Evolutionary conservation across 2,113 vertebrate species (phyloP).

Genomic region (Psammodynastes pulverulentus): DNA sequence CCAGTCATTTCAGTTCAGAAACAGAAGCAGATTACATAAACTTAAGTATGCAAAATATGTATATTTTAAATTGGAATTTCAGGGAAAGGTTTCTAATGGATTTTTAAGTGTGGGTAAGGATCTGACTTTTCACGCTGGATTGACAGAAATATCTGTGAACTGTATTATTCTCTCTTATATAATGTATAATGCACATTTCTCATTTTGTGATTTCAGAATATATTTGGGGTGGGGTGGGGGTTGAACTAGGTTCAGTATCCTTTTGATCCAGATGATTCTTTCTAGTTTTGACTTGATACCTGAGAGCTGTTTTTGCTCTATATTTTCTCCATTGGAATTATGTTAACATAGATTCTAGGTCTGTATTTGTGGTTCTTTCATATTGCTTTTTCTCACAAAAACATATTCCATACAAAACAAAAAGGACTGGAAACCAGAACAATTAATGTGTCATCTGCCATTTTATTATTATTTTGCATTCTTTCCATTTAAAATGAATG

Average conservation of each 20-base stretch:
- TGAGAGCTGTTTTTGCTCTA: neutral
- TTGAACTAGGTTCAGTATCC: neutral
- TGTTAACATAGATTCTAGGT: neutral
- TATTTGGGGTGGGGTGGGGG: neutral
- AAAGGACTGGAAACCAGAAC: neutral
- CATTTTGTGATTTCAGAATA: neutral
- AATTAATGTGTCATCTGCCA: neutral
- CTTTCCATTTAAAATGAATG: neutral
- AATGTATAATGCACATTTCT: neutral
- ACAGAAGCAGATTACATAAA: conserved; percentile 61
- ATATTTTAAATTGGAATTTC: conserved; percentile 59
- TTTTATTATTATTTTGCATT: neutral
- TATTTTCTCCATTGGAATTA: neutral
- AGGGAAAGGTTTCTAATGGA: conserved; percentile 59
- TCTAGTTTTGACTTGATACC: neutral
- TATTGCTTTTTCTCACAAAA: neutral
- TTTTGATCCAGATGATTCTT: neutral
- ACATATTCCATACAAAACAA: neutral
- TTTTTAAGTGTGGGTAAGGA: conserved; percentile 51
- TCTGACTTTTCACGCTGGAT: neutral
- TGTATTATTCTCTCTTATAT: neutral
- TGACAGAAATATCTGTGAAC: neutral
- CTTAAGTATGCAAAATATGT: conserved; percentile 49
- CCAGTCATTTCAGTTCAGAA: conserved; percentile 48
- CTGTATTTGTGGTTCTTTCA: neutral